Evolutionary conservation across 1,140 invertebrate genomes (phyloP).

Genomic region (Heliothis virescens): DNA sequence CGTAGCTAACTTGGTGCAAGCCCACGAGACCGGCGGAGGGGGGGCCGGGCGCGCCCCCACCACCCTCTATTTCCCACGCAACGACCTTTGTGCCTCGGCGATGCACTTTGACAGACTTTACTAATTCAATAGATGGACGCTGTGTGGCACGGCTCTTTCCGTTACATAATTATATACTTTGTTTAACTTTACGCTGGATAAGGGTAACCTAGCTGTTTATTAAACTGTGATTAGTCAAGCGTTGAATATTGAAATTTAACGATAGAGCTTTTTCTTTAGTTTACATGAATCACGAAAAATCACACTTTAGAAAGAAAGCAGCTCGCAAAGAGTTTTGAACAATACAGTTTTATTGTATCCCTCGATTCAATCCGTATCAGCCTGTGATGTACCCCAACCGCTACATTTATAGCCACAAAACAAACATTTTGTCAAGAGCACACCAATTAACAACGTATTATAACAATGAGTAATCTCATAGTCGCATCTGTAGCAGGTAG

Average conservation of each 20-base stretch:
- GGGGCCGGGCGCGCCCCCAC: conserved; percentile 55
- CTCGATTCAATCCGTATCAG: too few species aligned
- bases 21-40: conserved; percentile 64
- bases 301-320: not conserved
- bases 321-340: not conserved
- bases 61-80: conserved; percentile 79
- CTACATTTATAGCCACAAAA: not conserved
- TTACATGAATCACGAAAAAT: not conserved
- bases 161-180: conserved; percentile 47
- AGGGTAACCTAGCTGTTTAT: conserved; percentile 14
- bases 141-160: conserved; percentile 61
- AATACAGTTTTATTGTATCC: not conserved
- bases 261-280: conserved; percentile 8
- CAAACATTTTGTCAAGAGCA: conserved; percentile 5
- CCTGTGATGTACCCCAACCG: too few species aligned
- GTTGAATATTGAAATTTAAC: conserved; percentile 27
- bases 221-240: conserved; percentile 7
- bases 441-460: conserved; percentile 31
- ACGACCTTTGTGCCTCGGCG: conserved; percentile 83
- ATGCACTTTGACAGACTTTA: conserved; percentile 85
- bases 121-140: conserved; percentile 85
- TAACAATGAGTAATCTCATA: conserved; percentile 23
- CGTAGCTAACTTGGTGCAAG: conserved; percentile 73
- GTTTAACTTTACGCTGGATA: conserved; percentile 35
- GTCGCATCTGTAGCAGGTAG: conserved; percentile 26